Percentiles rank a stretch among this genome's conserved stretches.
Conservation (phyloP, 1,140 invertebrate species). For the Araneus ventricosus region DNA sequence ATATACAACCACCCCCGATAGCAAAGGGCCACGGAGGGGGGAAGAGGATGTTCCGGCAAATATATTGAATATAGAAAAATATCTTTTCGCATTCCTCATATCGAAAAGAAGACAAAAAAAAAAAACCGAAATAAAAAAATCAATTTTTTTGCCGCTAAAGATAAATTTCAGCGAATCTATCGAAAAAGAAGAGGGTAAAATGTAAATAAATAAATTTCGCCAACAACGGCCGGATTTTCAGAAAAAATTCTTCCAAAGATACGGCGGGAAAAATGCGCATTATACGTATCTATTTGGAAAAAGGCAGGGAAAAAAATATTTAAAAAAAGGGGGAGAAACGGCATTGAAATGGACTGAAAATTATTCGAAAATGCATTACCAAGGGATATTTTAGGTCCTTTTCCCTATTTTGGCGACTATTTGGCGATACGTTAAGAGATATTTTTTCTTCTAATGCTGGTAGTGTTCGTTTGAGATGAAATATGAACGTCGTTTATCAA, state of each 20-base stretch:
- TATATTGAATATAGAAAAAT: slow-evolving; percentile 49
- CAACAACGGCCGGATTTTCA: slow-evolving; percentile 32
- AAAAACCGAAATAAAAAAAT: neutral
- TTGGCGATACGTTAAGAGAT: slow-evolving; percentile 42
- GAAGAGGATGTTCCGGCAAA: neutral
- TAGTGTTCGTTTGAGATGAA: slow-evolving; percentile 33
- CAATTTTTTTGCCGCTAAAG: slow-evolving; percentile 24
- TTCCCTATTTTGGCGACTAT: slow-evolving; percentile 55
- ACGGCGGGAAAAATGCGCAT: neutral
- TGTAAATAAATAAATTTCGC: slow-evolving; percentile 63
- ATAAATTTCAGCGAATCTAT: slow-evolving; percentile 50
- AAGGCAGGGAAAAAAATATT: neutral
- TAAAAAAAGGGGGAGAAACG: neutral
- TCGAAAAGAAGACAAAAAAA: neutral
- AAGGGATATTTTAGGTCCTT: slow-evolving; percentile 40
- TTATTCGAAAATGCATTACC: slow-evolving; percentile 63
- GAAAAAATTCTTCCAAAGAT: neutral
- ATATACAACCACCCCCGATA: neutral
- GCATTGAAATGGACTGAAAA: slow-evolving; percentile 39
- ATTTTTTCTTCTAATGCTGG: neutral
- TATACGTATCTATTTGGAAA: slow-evolving; percentile 44
- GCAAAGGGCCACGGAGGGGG: neutral
- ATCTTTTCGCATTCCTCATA: slow-evolving; percentile 23
- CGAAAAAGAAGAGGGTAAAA: neutral
- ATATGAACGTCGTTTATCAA: slow-evolving; percentile 56